Percentiles rank a stretch among this genome's conserved stretches.
Evolutionary conservation across 2,113 vertebrate species (phyloP).

Genomic region (Emydocephalus ijimae): DNA sequence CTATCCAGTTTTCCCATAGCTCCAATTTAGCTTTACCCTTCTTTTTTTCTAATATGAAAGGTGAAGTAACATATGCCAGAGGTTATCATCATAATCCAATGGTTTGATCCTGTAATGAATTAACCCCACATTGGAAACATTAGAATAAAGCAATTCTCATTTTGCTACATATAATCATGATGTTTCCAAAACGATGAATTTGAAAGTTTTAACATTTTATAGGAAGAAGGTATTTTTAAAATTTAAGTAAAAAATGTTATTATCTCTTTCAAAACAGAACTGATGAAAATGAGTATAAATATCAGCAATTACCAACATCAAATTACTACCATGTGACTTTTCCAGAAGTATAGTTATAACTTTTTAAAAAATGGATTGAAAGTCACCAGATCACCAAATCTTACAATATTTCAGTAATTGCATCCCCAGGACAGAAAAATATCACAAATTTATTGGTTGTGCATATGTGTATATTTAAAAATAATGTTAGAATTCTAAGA

Average conservation of each 20-base stretch:
- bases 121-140: not conserved
- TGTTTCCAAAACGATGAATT: not conserved
- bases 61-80: not conserved
- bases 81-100: not conserved
- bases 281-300: not conserved
- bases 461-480: not conserved
- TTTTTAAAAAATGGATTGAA: not conserved
- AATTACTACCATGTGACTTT: not conserved
- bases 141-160: not conserved
- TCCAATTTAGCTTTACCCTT: not conserved
- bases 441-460: not conserved
- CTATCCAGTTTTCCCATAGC: not conserved
- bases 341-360: not conserved
- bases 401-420: not conserved
- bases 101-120: not conserved
- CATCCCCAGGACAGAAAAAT: not conserved
- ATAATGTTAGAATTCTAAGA: not conserved
- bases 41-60: not conserved
- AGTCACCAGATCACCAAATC: not conserved
- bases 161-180: not conserved
- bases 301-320: not conserved
- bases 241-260: not conserved
- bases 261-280: not conserved
- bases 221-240: not conserved
- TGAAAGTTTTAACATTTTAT: not conserved